Evolutionary conservation across 2,888 invertebrate genomes (phyloP).

Genomic region (Diabrotica balteata): DNA sequence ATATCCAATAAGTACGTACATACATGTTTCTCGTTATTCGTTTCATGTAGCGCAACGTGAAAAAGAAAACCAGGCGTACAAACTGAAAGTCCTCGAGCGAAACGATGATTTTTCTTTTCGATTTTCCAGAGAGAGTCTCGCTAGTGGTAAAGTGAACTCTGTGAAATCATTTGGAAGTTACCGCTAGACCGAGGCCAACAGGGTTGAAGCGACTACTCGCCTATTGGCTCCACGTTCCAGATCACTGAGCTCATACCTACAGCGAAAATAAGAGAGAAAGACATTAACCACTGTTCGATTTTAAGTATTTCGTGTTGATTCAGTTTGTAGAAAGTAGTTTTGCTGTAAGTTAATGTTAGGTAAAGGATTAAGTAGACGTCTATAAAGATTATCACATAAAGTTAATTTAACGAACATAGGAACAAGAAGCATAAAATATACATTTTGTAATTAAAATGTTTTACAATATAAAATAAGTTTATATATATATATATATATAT

Average conservation of each 20-base stretch:
- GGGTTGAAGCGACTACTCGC: slow-evolving; percentile 22
- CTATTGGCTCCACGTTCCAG: slow-evolving; percentile 20
- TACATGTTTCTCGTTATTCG: neutral
- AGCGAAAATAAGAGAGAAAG: no score
- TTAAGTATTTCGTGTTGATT: no score
- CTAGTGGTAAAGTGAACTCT: slow-evolving; percentile 25
- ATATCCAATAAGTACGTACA: neutral
- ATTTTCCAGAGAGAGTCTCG: slow-evolving; percentile 9
- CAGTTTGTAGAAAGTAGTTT: no score
- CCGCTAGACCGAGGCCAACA: slow-evolving; percentile 6
- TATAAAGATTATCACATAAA: no score
- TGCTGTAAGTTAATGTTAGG: no score
- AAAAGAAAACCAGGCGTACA: neutral
- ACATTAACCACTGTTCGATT: no score
- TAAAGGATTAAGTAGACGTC: no score
- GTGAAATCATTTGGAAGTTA: slow-evolving; percentile 23
- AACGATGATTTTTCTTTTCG: slow-evolving; percentile 10
- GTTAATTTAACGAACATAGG: no score
- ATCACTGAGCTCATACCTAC: slow-evolving; percentile 7
- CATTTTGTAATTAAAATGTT: no score
- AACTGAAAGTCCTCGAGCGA: slow-evolving; percentile 2
- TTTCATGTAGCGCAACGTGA: neutral
- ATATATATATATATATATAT: no score
- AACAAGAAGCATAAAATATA: no score
- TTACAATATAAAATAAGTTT: no score